Percentiles rank a stretch among this genome's conserved stretches.
Conservation (phyloP, 2,113 vertebrate genomes). For the Pseudopodoces humilis region DNA sequence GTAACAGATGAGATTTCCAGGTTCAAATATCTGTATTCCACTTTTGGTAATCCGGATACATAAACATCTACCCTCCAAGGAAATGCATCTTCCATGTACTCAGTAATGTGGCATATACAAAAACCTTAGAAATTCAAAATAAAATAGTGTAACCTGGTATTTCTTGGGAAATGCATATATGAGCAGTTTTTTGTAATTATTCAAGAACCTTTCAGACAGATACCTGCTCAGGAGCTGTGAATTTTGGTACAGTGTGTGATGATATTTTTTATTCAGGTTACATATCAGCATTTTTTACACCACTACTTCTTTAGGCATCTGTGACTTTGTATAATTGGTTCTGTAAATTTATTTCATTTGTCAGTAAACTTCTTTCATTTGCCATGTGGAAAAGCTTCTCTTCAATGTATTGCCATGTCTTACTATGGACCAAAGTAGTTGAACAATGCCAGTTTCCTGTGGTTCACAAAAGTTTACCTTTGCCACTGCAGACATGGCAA, state of each 20-base stretch:
- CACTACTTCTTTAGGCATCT: not conserved
- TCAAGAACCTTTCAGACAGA: not conserved
- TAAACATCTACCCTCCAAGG: not conserved
- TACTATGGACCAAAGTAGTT: not conserved
- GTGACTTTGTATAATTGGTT: not conserved
- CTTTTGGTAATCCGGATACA: not conserved
- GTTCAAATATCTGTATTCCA: not conserved
- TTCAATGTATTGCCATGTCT: not conserved
- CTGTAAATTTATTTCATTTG: conserved; percentile 1
- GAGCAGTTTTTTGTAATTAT: not conserved
- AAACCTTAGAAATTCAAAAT: conserved; percentile 1
- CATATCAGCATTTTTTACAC: not conserved
- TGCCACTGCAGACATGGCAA: not conserved
- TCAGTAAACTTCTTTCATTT: not conserved
- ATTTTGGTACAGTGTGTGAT: not conserved
- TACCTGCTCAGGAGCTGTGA: not conserved
- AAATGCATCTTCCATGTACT: not conserved
- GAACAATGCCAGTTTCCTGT: not conserved
- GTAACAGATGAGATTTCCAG: not conserved
- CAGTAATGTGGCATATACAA: not conserved
- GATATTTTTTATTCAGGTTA: conserved; percentile 8
- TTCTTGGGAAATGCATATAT: not conserved
- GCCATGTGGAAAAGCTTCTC: not conserved
- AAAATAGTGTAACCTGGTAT: not conserved
- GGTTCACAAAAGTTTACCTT: not conserved